Evolutionary conservation across 2,888 invertebrate species (phyloP).

Genomic region (Leptinotarsa haldemani): DNA sequence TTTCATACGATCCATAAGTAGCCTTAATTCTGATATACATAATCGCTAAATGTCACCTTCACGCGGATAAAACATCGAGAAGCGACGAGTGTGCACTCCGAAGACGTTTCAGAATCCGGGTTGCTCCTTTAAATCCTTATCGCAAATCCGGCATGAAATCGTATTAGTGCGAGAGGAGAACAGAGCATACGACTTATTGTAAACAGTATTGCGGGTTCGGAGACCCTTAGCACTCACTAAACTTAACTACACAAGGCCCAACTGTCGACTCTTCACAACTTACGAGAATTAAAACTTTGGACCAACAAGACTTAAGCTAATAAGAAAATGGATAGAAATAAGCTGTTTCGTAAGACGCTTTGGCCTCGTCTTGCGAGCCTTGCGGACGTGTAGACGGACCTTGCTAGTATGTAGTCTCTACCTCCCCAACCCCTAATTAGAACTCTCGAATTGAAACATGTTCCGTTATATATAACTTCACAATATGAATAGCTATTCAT

Average conservation of each 20-base stretch:
- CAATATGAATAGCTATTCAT: not conserved
- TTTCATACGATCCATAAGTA: conserved; percentile 30
- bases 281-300: conserved; percentile 74
- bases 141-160: conserved; percentile 77
- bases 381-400: conserved; percentile 53
- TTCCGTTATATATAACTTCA: not conserved
- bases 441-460: not conserved
- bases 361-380: conserved; percentile 54
- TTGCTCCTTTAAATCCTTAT: conserved; percentile 70
- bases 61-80: conserved; percentile 10
- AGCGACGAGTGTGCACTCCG: conserved; percentile 20
- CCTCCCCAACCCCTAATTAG: conserved; percentile 23
- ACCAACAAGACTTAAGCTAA: conserved; percentile 72
- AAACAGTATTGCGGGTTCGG: conserved; percentile 67
- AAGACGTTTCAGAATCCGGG: conserved; percentile 53
- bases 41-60: conserved; percentile 36
- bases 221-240: conserved; percentile 65
- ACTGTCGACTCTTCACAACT: conserved; percentile 67
- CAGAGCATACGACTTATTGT: conserved; percentile 64
- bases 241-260: conserved; percentile 62
- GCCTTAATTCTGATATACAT: conserved; percentile 41
- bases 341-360: conserved; percentile 67
- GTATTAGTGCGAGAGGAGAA: conserved; percentile 69
- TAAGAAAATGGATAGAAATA: conserved; percentile 67
- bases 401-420: conserved; percentile 41